Evolutionary conservation across 2,797 vertebrate genomes (phyloP).

Genomic region (Pangasius mekongensis): DNA sequence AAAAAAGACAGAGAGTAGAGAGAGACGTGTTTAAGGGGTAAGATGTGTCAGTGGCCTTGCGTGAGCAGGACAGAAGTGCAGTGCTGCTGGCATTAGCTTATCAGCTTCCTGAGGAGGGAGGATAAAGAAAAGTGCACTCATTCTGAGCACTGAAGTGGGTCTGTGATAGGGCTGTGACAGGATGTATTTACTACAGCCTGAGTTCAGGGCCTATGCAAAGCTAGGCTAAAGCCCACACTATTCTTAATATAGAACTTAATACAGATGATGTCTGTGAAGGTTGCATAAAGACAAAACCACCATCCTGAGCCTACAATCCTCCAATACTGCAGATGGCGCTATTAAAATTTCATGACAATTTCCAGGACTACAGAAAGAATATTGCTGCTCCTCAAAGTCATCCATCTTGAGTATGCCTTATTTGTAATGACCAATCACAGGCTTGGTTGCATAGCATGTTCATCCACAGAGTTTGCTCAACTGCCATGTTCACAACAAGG

Average conservation of each 20-base stretch:
- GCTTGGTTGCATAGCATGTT: background rate
- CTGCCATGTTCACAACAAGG: background rate
- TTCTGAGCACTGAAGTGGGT: background rate
- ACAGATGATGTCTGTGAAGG: background rate
- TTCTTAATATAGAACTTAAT: background rate
- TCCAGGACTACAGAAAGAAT: background rate
- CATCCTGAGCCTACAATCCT: background rate
- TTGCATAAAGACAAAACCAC: background rate
- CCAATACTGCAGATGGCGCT: background rate
- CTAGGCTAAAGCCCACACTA: background rate
- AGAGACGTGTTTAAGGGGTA: slow-evolving; percentile 23
- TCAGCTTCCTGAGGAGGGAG: slow-evolving; percentile 54
- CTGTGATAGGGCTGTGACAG: background rate
- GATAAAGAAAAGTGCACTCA: slow-evolving; percentile 45
- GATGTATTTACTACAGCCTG: background rate
- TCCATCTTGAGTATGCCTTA: background rate
- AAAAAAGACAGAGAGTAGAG: slow-evolving; percentile 52
- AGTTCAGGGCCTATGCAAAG: background rate
- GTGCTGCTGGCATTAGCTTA: slow-evolving; percentile 50
- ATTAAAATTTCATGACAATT: background rate
- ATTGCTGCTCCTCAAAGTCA: background rate
- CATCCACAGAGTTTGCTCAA: background rate
- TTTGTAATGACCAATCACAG: background rate
- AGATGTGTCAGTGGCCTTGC: slow-evolving; percentile 38
- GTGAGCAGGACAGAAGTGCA: slow-evolving; percentile 50